phyloP scores from a whole-genome alignment of 1,140 invertebrate species.

The Bathynomus jamesi region DNA sequence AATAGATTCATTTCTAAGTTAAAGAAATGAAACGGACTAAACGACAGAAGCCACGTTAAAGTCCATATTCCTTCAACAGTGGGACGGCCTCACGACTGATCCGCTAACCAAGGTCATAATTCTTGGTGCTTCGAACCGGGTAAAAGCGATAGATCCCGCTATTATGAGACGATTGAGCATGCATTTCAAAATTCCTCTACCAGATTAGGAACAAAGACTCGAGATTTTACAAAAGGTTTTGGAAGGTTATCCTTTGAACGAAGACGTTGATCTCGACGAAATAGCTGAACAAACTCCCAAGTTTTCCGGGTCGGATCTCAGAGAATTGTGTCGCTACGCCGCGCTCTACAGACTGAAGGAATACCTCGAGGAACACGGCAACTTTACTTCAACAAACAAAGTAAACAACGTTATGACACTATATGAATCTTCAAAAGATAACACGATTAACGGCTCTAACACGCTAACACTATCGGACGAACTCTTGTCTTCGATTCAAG shows the following conservation, averaged over 20 bases:
- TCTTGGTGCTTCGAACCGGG: slow-evolving; percentile 91
- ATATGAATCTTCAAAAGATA: too few species aligned
- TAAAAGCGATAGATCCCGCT: slow-evolving; percentile 87
- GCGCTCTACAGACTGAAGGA: slow-evolving; percentile 51
- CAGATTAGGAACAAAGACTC: slow-evolving; percentile 41
- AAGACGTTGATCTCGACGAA: slow-evolving; percentile 60
- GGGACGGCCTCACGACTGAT: slow-evolving; percentile 76
- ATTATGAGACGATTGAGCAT: slow-evolving; percentile 56
- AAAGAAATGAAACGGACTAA: slow-evolving; percentile 79
- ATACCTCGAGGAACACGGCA: slow-evolving; percentile 5
- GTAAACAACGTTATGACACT: not conserved
- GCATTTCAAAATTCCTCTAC: slow-evolving; percentile 49
- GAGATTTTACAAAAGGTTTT: slow-evolving; percentile 6
- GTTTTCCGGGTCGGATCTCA: slow-evolving; percentile 86
- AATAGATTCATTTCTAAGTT: slow-evolving; percentile 93
- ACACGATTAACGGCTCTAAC: not conserved
- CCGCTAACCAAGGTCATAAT: slow-evolving; percentile 71
- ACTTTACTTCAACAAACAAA: not conserved
- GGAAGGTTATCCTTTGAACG: slow-evolving; percentile 39
- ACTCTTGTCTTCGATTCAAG: not conserved
- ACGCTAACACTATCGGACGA: not conserved
- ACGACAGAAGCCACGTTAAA: slow-evolving; percentile 99
- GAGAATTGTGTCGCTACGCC: slow-evolving; percentile 81
- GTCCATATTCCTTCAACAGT: slow-evolving; percentile 56
- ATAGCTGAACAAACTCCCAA: slow-evolving; percentile 68